A percentile compares a stretch with the other conserved stretches of the same genome.
Evolutionary conservation across 2,888 invertebrate genomes (phyloP).

Genomic region (Corythucha ciliata): DNA sequence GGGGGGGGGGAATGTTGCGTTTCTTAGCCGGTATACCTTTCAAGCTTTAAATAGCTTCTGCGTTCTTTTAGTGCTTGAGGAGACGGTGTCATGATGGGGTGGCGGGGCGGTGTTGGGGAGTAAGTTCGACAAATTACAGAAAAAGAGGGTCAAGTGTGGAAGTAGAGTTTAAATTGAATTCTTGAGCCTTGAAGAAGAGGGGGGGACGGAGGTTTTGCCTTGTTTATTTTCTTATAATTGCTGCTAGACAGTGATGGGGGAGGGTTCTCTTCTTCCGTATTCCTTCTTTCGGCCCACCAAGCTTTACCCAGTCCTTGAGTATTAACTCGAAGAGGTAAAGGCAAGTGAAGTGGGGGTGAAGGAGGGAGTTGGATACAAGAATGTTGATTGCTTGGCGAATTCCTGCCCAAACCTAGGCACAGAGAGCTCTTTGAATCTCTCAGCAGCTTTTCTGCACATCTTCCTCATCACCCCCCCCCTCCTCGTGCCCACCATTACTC

Average conservation of each 20-base stretch:
- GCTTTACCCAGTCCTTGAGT: slow-evolving; percentile 5
- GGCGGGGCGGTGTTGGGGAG: too few relatives aligned
- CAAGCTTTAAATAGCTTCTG: too few relatives aligned
- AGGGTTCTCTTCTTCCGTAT: background rate
- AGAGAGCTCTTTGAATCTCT: too few relatives aligned
- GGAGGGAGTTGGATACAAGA: slow-evolving; percentile 13
- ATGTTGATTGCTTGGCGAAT: slow-evolving; percentile 21
- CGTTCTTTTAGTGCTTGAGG: too few relatives aligned
- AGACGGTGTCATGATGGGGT: too few relatives aligned
- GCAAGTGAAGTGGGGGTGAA: background rate
- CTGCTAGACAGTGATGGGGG: too few relatives aligned
- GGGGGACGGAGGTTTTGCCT: slow-evolving; percentile 13
- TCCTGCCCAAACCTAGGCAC: slow-evolving; percentile 9
- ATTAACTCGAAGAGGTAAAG: background rate
- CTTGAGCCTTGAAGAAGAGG: slow-evolving; percentile 5
- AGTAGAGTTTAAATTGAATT: slow-evolving; percentile 23
- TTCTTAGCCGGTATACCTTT: too few relatives aligned
- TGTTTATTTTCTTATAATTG: slow-evolving; percentile 23
- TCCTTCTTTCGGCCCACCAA: background rate
- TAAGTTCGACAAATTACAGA: slow-evolving; percentile 22
- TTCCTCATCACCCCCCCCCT: background rate
- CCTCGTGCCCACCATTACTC: background rate
- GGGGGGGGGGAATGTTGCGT: too few relatives aligned
- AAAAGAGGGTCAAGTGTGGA: slow-evolving; percentile 11
- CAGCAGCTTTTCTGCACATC: background rate